Evolutionary conservation across 2,113 vertebrate species (phyloP).

Genomic region (Setophaga coronata): DNA sequence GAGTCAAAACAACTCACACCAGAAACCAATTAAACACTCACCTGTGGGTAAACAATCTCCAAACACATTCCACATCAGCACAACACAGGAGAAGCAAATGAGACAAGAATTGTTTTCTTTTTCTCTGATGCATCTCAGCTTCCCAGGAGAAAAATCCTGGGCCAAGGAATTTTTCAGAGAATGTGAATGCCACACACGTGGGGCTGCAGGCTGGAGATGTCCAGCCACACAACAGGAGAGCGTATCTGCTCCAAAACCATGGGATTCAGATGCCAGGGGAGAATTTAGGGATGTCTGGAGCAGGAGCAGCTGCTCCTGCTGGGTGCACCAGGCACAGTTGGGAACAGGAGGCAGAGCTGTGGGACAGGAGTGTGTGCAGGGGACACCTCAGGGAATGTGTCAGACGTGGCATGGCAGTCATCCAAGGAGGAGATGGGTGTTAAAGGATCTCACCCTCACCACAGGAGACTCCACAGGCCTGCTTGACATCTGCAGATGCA

Average conservation of each 20-base stretch:
- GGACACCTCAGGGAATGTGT: neutral
- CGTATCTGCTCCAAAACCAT: neutral
- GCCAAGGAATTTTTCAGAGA: no score
- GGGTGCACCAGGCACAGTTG: neutral
- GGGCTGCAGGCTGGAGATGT: neutral
- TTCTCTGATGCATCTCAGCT: no score
- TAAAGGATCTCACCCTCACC: neutral
- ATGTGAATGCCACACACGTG: no score
- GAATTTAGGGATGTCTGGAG: fast-evolving
- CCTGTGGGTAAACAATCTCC: no score
- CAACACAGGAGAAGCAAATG: no score
- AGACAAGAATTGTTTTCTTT: no score
- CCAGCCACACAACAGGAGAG: neutral
- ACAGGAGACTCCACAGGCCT: neutral
- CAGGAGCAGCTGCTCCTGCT: neutral
- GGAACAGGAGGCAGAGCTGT: neutral
- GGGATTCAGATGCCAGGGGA: neutral
- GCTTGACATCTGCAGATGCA: neutral
- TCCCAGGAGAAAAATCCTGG: no score
- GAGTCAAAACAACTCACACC: no score
- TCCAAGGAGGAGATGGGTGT: neutral
- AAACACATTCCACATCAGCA: no score
- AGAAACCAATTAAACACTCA: no score
- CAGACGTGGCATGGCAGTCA: neutral
- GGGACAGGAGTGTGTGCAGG: fast-evolving